Percentiles rank a stretch among this genome's conserved stretches.
These are phyloP conservation scores for Tetramorium alpestre DNA, from an alignment of 1,140 invertebrate species.

Conservation along the genomic window DNA sequence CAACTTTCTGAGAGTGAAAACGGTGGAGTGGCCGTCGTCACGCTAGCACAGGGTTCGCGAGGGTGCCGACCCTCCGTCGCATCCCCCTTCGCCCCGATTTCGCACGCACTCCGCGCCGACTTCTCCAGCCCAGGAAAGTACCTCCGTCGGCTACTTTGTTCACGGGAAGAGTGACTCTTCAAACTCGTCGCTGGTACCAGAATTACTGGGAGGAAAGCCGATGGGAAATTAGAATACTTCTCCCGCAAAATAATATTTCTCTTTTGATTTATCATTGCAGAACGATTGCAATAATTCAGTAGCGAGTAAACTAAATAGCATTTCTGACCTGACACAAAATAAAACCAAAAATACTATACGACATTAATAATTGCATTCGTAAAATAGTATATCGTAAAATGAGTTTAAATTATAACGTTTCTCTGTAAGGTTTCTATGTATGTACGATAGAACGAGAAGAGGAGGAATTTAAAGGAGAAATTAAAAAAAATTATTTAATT, in stretches of 20 bases:
- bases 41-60: slow-evolving; percentile 46
- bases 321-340: background rate
- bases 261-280: background rate
- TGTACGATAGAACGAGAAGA: background rate
- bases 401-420: slow-evolving; percentile 7
- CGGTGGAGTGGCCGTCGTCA: slow-evolving; percentile 37
- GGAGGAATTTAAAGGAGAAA: background rate
- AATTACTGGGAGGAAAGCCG: background rate
- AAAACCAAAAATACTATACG: background rate
- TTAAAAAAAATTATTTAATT: slow-evolving; percentile 16
- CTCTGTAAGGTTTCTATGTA: background rate
- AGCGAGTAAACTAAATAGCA: background rate
- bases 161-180: slow-evolving; percentile 69
- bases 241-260: background rate
- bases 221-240: slow-evolving; percentile 13
- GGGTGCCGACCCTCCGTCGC: slow-evolving; percentile 68
- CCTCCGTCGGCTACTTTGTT: slow-evolving; percentile 77
- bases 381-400: background rate
- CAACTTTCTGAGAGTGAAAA: slow-evolving; percentile 45
- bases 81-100: slow-evolving; percentile 49
- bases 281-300: background rate
- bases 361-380: background rate
- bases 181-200: slow-evolving; percentile 43
- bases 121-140: slow-evolving; percentile 71
- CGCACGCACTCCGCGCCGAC: slow-evolving; percentile 56